These are phyloP conservation scores for Lepetodrilus schrolli DNA, from an alignment of 2,888 invertebrate genomes.

Conservation along the genomic window DNA sequence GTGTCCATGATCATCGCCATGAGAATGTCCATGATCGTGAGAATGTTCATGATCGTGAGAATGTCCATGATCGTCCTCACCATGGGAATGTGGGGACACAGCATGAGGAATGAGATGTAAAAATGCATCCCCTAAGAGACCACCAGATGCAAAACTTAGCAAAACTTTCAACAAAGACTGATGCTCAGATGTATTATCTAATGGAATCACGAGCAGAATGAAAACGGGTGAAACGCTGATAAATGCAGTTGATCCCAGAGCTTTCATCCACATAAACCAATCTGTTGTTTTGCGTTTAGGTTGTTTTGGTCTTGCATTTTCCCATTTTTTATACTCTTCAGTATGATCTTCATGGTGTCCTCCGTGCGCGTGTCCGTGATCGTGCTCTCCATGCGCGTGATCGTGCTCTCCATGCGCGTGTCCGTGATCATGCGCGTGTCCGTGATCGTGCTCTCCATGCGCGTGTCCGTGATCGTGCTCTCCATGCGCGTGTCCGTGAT, in stretches of 20 bases:
- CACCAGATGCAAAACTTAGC: slow-evolving; percentile 78
- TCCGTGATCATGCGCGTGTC: slow-evolving; percentile 73
- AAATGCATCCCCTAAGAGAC: slow-evolving; percentile 97
- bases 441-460: slow-evolving; percentile 81
- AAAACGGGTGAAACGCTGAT: slow-evolving; percentile 97
- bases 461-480: slow-evolving; percentile 41
- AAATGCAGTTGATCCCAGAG: slow-evolving; percentile 90
- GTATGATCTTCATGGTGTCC: slow-evolving; percentile 41
- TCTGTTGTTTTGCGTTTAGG: slow-evolving; percentile 54
- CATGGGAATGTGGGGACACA: slow-evolving; percentile 77
- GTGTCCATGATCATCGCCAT: slow-evolving; percentile 76
- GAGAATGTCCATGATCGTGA: slow-evolving; percentile 37
- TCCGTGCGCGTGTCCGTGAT: slow-evolving; percentile 73
- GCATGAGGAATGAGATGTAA: slow-evolving; percentile 99
- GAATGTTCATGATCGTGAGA: slow-evolving; percentile 68
- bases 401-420: too few relatives aligned
- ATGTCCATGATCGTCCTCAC: slow-evolving; percentile 68
- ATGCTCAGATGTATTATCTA: slow-evolving; percentile 85
- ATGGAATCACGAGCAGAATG: slow-evolving; percentile 92
- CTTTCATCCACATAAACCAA: slow-evolving; percentile 83
- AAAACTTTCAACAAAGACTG: slow-evolving; percentile 89
- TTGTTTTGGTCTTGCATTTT: slow-evolving; percentile 41
- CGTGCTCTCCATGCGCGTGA: slow-evolving; percentile 75
- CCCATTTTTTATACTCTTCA: slow-evolving; percentile 28
- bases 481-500: slow-evolving; percentile 39